These are phyloP conservation scores for Aradus depressus DNA, from an alignment of 2,888 invertebrate species.

Conservation along the genomic window DNA sequence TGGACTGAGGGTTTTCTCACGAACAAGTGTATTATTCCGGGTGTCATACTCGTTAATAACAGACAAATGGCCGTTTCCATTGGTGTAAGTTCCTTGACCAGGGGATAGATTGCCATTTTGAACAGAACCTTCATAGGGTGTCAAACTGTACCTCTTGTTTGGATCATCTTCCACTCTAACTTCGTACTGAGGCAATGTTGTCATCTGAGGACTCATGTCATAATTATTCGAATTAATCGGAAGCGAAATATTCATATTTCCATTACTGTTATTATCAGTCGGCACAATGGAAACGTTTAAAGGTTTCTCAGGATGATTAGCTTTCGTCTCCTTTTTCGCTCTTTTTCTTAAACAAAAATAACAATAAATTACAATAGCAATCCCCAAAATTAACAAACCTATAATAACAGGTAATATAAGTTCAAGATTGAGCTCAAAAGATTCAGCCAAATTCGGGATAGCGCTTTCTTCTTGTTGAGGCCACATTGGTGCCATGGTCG, in stretches of 20 bases:
- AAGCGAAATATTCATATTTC: constrained; percentile 13
- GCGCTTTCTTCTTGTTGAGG: constrained; percentile 35
- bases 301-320: constrained; percentile 30
- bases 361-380: constrained; percentile 38
- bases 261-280: constrained; percentile 27
- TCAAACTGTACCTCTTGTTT: constrained; percentile 41
- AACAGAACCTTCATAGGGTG: constrained; percentile 31
- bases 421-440: constrained; percentile 39
- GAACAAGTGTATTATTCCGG: constrained; percentile 33
- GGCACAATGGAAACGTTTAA: constrained; percentile 40
- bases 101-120: constrained; percentile 24
- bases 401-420: constrained; percentile 42
- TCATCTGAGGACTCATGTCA: constrained; percentile 27
- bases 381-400: constrained; percentile 39
- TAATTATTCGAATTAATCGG: constrained; percentile 23
- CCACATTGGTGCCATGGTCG: constrained; percentile 33
- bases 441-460: constrained; percentile 38
- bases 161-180: constrained; percentile 39
- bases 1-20: constrained; percentile 42
- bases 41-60: constrained; percentile 32
- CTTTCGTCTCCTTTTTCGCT: constrained; percentile 29
- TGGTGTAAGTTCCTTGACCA: constrained; percentile 18
- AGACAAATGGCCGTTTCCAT: constrained; percentile 30
- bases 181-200: constrained; percentile 32
- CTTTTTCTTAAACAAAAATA: constrained; percentile 42